Conservation (phyloP, 2,797 vertebrate species). For the Rhinatrema bivittatum region DNA sequence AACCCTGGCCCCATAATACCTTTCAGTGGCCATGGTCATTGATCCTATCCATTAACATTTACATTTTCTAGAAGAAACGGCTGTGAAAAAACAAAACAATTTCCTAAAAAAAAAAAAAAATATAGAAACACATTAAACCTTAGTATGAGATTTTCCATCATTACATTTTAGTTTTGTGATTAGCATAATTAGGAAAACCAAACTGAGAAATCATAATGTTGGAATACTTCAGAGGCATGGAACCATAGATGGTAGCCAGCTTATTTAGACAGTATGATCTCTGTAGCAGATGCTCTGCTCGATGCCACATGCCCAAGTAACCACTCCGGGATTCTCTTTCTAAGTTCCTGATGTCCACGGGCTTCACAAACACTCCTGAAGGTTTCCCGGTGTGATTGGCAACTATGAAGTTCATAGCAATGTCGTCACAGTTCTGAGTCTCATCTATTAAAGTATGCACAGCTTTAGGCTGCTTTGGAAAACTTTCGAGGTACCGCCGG, state of each 20-base stretch:
- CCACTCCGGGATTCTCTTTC: conserved; percentile 80
- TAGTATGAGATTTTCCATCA: too few species aligned
- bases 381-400: conserved; percentile 58
- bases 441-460: conserved; percentile 76
- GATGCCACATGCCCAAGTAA: conserved; percentile 91
- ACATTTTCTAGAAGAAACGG: too few species aligned
- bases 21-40: too few species aligned
- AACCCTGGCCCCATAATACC: too few species aligned
- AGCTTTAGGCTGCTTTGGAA: conserved; percentile 69
- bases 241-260: conserved; percentile 71
- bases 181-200: conserved; percentile 88
- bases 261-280: conserved; percentile 87
- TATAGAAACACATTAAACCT: too few species aligned
- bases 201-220: conserved; percentile 93
- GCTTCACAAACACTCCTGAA: conserved; percentile 84
- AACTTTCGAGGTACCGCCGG: conserved; percentile 73
- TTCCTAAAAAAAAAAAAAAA: too few species aligned
- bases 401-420: conserved; percentile 85
- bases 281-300: conserved; percentile 84
- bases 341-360: conserved; percentile 80
- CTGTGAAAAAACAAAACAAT: too few species aligned
- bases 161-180: conserved; percentile 79
- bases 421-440: conserved; percentile 92
- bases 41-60: too few species aligned
- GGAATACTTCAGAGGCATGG: conserved; percentile 85